A percentile compares a stretch with the other conserved stretches of the same genome.
These are phyloP conservation scores for Scatophagus argus DNA, from an alignment of 2,113 vertebrate genomes.

Conservation along the genomic window DNA sequence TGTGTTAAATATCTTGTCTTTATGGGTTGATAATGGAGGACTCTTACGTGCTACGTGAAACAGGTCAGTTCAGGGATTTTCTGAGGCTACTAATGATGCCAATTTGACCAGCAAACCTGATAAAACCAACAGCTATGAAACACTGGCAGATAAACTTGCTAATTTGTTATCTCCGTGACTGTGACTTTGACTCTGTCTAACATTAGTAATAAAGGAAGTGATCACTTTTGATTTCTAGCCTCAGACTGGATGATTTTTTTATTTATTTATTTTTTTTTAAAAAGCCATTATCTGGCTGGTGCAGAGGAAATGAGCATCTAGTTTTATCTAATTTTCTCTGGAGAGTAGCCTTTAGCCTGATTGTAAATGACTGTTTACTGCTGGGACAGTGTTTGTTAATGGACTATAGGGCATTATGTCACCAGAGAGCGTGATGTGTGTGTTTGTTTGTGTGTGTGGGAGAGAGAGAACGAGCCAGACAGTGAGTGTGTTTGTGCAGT, in stretches of 20 bases:
- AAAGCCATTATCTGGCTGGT: conserved; percentile 37
- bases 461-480: conserved; percentile 13
- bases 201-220: conserved; percentile 21
- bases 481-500: conserved; percentile 3
- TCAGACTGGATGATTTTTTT: conserved; percentile 13
- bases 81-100: background rate
- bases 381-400: conserved; percentile 58
- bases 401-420: conserved; percentile 56
- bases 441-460: background rate
- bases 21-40: background rate
- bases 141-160: background rate
- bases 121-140: background rate
- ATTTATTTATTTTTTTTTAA: too few species aligned
- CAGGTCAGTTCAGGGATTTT: background rate
- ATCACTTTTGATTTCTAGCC: conserved; percentile 27
- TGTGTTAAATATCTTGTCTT: background rate
- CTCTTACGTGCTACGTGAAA: background rate
- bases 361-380: conserved; percentile 57
- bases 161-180: background rate
- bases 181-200: background rate
- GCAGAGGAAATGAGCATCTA: conserved; percentile 23
- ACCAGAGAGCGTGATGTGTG: conserved; percentile 33
- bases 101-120: background rate
- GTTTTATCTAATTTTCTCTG: conserved; percentile 33
- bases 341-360: conserved; percentile 44